phyloP scores from a whole-genome alignment of 2,113 vertebrate species.

The Jacana jacana region DNA sequence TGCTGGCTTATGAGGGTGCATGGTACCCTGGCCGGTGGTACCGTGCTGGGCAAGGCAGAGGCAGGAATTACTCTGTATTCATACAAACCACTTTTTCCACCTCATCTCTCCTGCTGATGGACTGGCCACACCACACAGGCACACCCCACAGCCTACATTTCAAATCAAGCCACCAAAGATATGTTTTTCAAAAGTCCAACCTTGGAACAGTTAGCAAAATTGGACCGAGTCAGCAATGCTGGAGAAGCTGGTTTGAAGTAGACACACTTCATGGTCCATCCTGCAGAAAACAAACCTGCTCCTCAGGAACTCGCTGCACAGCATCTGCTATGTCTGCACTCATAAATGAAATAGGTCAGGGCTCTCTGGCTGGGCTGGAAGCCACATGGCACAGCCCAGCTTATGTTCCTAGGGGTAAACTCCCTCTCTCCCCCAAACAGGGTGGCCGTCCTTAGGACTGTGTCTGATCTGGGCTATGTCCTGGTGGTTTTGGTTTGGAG shows the following conservation, averaged over 20 bases:
- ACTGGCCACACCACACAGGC: not conserved
- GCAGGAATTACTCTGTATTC: not conserved
- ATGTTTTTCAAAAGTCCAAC: not conserved
- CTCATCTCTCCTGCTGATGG: not conserved
- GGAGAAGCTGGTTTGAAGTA: not conserved
- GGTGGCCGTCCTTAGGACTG: not conserved
- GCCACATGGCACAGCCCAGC: not conserved
- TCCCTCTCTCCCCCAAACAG: not conserved
- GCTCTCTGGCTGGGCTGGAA: not conserved
- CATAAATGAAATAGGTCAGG: not conserved
- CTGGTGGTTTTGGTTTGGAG: not conserved
- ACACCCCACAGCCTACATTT: not conserved
- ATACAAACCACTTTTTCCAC: not conserved
- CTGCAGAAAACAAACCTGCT: not conserved
- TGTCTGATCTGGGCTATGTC: not conserved
- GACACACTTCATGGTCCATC: not conserved
- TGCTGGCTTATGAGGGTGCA: fast-evolving
- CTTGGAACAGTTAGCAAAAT: not conserved
- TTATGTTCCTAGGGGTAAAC: not conserved
- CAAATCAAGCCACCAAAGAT: not conserved
- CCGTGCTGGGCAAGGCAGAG: fast-evolving
- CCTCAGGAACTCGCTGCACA: fast-evolving
- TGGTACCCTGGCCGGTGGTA: not conserved
- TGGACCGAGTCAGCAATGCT: not conserved
- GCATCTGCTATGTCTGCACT: not conserved